phyloP scores from a whole-genome alignment of 2,113 vertebrate species.

The Sceloporus undulatus region DNA sequence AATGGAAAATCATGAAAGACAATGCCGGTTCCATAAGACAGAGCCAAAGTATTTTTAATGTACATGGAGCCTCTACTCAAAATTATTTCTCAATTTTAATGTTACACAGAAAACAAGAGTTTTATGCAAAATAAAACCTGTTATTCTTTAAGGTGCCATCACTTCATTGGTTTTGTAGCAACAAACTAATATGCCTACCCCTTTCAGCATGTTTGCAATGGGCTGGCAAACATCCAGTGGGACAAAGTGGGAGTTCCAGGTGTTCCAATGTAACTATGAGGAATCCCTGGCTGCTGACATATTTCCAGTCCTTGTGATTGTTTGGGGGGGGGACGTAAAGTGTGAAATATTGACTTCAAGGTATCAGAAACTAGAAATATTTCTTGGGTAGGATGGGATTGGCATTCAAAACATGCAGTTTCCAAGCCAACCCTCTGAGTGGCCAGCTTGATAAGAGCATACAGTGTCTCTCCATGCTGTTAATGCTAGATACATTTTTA shows the following conservation, averaged over 20 bases:
- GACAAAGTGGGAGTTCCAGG: not conserved
- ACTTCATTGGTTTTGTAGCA: too few relatives aligned
- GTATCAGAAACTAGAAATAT: slow-evolving; percentile 11
- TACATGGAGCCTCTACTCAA: not conserved
- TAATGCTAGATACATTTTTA: slow-evolving; percentile 25
- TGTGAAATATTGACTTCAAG: not conserved
- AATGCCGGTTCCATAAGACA: not conserved
- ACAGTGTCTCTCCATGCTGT: slow-evolving; percentile 1
- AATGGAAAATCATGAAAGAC: not conserved
- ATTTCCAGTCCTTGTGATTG: slow-evolving; percentile 6
- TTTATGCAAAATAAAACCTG: too few relatives aligned
- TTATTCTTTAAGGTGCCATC: too few relatives aligned
- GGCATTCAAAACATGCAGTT: slow-evolving; percentile 12
- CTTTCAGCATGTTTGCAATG: too few relatives aligned
- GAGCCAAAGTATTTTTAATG: not conserved
- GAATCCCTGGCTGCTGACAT: not conserved
- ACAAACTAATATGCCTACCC: too few relatives aligned
- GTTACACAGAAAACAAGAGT: too few relatives aligned
- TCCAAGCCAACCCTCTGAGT: slow-evolving; percentile 3
- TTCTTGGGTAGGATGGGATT: not conserved
- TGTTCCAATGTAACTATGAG: not conserved
- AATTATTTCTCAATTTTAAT: not conserved
- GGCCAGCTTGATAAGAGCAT: slow-evolving; percentile 13
- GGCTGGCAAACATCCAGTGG: not conserved
- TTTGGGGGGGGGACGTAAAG: not conserved